Percentiles rank a stretch among this genome's conserved stretches.
These are phyloP conservation scores for Montipora capricornis DNA, from an alignment of 64 coral and sea anemone species.

Conservation along the genomic window DNA sequence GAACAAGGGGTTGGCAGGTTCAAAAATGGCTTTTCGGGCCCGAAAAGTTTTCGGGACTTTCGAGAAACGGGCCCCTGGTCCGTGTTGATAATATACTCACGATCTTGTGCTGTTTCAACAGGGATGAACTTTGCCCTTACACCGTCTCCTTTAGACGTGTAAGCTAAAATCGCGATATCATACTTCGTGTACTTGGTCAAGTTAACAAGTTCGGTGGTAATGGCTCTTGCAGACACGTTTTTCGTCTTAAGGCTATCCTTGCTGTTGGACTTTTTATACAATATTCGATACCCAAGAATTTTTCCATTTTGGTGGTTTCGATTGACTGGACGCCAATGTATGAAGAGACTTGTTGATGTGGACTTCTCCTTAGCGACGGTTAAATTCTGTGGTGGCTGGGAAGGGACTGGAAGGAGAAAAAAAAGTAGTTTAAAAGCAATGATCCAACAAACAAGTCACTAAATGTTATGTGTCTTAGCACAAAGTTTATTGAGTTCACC, in stretches of 20 bases:
- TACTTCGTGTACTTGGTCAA: slow-evolving; percentile 87
- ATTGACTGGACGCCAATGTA: slow-evolving; percentile 80
- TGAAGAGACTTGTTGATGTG: slow-evolving; percentile 69
- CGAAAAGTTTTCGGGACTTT: no score
- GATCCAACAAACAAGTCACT: no score
- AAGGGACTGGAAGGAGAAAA: slow-evolving; percentile 73
- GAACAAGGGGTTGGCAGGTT: no score
- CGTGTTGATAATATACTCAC: slow-evolving; percentile 46
- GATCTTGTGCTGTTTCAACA: slow-evolving; percentile 76
- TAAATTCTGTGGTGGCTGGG: slow-evolving; percentile 42
- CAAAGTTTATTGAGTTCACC: no score
- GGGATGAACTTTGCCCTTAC: slow-evolving; percentile 22
- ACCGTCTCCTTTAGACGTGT: slow-evolving; percentile 82
- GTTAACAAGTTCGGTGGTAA: slow-evolving; percentile 50
- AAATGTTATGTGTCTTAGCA: no score
- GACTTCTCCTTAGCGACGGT: slow-evolving; percentile 62
- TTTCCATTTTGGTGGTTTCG: slow-evolving; percentile 73
- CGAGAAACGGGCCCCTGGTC: no score
- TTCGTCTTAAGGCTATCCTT: slow-evolving; percentile 11
- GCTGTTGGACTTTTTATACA: slow-evolving; percentile 66
- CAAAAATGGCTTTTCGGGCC: no score
- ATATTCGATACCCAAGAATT: slow-evolving; percentile 79
- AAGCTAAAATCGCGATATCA: slow-evolving; percentile 72
- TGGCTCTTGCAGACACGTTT: slow-evolving; percentile 5
- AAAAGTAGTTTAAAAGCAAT: background rate